A percentile compares a stretch with the other conserved stretches of the same genome.
These are phyloP conservation scores for Labeo catla DNA, from an alignment of 2,113 vertebrate species.

Conservation along the genomic window DNA sequence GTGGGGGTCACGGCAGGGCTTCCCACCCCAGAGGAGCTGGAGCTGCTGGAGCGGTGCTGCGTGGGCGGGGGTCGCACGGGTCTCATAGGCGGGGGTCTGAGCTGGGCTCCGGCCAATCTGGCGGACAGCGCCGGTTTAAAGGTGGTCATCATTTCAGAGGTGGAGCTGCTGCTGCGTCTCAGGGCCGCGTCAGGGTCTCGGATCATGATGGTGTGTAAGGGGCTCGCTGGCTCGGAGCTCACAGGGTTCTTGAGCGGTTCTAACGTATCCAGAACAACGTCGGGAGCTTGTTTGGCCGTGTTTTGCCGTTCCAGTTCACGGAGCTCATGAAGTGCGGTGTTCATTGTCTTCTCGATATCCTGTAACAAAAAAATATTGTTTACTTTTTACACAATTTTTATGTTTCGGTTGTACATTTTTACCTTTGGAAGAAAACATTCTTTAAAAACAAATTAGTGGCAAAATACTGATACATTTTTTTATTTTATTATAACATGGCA, in stretches of 20 bases:
- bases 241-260: conserved; percentile 92
- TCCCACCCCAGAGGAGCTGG: conserved; percentile 92
- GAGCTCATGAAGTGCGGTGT: conserved; percentile 92
- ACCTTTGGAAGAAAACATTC: too few species aligned
- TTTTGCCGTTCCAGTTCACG: conserved; percentile 96
- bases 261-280: conserved; percentile 95
- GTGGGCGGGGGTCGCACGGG: conserved; percentile 82
- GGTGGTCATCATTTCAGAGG: conserved; percentile 94
- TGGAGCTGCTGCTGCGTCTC: conserved; percentile 94
- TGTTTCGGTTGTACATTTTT: neutral
- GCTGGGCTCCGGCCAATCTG: conserved; percentile 87
- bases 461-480: too few species aligned
- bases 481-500: too few species aligned
- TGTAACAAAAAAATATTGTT: conserved; percentile 59
- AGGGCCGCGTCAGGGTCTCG: conserved; percentile 94
- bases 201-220: conserved; percentile 96
- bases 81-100: conserved; percentile 87
- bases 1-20: conserved; percentile 95
- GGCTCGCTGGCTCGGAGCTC: conserved; percentile 92
- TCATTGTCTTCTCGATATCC: conserved; percentile 99
- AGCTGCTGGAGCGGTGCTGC: conserved; percentile 94
- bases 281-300: conserved; percentile 93
- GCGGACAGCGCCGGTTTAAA: conserved; percentile 93
- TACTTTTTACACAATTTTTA: neutral
- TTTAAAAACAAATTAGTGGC: too few species aligned